Evolutionary conservation across 2,797 vertebrate species (phyloP).

Genomic region (Tamandua tetradactyla): DNA sequence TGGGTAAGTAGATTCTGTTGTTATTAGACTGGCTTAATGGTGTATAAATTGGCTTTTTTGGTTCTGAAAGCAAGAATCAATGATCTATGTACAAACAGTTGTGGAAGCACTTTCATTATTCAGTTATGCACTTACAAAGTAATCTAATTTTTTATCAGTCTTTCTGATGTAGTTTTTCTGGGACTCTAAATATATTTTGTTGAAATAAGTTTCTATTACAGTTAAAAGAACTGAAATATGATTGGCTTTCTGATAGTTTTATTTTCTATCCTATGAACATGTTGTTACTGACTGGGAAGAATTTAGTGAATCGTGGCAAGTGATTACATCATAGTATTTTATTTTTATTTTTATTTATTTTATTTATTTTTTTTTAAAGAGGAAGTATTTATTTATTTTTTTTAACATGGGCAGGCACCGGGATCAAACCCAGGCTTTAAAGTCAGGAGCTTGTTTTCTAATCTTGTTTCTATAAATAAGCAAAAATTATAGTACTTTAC

Average conservation of each 20-base stretch:
- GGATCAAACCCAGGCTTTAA: accelerated
- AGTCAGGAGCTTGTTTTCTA: background rate
- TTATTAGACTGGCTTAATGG: background rate
- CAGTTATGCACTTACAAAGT: accelerated
- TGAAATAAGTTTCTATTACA: background rate
- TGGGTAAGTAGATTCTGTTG: background rate
- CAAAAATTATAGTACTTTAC: background rate
- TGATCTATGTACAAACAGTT: background rate
- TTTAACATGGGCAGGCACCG: too few relatives aligned
- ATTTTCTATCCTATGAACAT: background rate
- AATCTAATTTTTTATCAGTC: accelerated
- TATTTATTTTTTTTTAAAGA: background rate
- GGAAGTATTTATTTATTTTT: too few relatives aligned
- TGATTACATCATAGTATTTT: too few relatives aligned
- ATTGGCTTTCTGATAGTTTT: accelerated
- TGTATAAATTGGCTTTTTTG: background rate
- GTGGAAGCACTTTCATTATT: background rate
- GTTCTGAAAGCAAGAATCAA: background rate
- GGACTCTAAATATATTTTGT: background rate
- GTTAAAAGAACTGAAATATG: background rate
- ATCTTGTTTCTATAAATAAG: background rate
- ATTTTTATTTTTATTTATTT: too few relatives aligned
- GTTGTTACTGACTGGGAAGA: background rate
- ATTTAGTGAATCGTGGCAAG: background rate
- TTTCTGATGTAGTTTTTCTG: background rate